These are phyloP conservation scores for Pterocles gutturalis DNA, from an alignment of 2,113 vertebrate genomes.

Conservation along the genomic window DNA sequence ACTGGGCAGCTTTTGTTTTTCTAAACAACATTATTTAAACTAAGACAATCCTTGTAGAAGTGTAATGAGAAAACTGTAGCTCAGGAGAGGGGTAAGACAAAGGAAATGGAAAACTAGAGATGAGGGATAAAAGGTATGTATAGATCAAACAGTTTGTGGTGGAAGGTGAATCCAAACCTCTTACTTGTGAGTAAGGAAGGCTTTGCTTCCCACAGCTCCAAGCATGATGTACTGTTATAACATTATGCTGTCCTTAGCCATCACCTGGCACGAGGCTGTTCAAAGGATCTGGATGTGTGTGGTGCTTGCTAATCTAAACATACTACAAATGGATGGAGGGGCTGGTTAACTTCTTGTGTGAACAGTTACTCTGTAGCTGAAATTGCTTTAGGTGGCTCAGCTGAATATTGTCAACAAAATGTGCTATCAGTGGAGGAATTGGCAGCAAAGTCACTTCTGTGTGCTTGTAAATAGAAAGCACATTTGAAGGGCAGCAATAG, in stretches of 20 bases:
- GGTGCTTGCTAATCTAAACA: constrained; percentile 58
- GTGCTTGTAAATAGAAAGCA: constrained; percentile 54
- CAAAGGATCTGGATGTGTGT: not conserved
- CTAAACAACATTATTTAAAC: not conserved
- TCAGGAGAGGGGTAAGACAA: not conserved
- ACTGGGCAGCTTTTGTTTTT: not conserved
- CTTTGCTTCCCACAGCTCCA: not conserved
- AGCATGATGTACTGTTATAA: not conserved
- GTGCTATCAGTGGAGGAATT: constrained; percentile 15
- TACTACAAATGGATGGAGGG: constrained; percentile 22
- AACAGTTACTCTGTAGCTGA: constrained; percentile 67
- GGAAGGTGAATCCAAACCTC: not conserved
- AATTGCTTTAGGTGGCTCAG: constrained; percentile 70
- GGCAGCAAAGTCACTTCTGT: constrained; percentile 45
- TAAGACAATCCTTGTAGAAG: not conserved
- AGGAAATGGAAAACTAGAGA: not conserved
- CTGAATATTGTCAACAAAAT: constrained; percentile 69
- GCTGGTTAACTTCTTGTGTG: constrained; percentile 50
- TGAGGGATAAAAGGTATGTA: not conserved
- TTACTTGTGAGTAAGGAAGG: not conserved
- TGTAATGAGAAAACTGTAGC: not conserved
- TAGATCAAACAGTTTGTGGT: not conserved
- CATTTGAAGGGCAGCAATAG: constrained; percentile 34
- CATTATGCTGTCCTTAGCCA: not conserved
- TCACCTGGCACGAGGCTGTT: not conserved